phyloP scores from a whole-genome alignment of 1,140 invertebrate genomes.

The Nasonia giraulti region DNA sequence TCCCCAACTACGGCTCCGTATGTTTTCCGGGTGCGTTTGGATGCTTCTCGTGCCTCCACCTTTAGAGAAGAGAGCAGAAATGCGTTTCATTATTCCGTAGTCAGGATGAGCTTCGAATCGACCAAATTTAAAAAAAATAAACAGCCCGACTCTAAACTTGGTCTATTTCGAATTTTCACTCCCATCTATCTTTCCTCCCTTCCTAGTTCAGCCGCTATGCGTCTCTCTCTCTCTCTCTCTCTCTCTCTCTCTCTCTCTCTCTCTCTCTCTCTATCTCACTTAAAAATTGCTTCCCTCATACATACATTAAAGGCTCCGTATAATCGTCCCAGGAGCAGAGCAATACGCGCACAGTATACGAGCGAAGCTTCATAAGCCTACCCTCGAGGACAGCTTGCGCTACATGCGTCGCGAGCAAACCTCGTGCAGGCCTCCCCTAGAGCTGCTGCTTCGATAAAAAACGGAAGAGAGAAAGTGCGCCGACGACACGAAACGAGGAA shows the following conservation, averaged over 20 bases:
- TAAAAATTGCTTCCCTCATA: slow-evolving; percentile 27
- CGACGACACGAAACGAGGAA: background rate
- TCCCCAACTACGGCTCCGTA: background rate
- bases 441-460: background rate
- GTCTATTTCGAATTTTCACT: background rate
- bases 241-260: too few species aligned
- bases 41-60: background rate
- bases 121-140: too few species aligned
- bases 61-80: background rate
- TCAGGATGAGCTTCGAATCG: too few species aligned
- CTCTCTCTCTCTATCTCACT: background rate
- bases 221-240: too few species aligned
- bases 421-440: background rate
- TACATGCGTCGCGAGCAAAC: slow-evolving; percentile 2
- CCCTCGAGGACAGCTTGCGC: slow-evolving; percentile 3
- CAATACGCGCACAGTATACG: background rate
- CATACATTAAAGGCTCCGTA: background rate
- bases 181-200: background rate
- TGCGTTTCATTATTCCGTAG: too few species aligned
- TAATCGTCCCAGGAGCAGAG: slow-evolving; percentile 8
- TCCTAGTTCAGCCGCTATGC: background rate
- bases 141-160: background rate
- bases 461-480: background rate
- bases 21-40: background rate
- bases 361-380: background rate